Percentiles rank a stretch among this genome's conserved stretches.
These are phyloP conservation scores for Lepidurus arcticus DNA, from an alignment of 1,140 invertebrate genomes.

Conservation along the genomic window DNA sequence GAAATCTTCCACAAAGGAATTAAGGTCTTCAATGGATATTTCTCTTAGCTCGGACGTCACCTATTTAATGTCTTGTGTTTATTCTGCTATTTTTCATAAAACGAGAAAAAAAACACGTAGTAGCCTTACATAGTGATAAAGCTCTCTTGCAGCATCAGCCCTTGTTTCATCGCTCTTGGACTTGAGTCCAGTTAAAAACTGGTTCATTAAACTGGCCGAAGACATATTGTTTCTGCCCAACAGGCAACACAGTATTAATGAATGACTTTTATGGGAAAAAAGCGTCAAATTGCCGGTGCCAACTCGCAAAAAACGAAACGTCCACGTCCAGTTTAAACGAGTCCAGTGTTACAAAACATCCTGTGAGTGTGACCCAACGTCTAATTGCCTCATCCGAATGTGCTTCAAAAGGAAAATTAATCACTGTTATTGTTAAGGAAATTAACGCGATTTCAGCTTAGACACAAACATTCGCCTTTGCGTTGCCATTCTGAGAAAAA, in stretches of 20 bases:
- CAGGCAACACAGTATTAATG: background rate
- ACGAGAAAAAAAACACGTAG: background rate
- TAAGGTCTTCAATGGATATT: conserved; percentile 83
- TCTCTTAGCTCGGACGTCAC: conserved; percentile 81
- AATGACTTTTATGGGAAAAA: background rate
- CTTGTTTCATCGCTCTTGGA: conserved; percentile 78
- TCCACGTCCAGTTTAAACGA: too few species aligned
- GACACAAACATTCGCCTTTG: background rate
- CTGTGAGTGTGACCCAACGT: too few species aligned
- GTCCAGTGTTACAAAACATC: too few species aligned
- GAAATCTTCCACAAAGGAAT: conserved; percentile 86
- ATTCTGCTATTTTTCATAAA: background rate
- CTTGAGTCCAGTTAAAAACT: conserved; percentile 80
- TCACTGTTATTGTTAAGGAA: too few species aligned
- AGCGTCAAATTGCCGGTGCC: background rate
- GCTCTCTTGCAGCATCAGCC: conserved; percentile 74
- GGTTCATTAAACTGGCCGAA: conserved; percentile 57
- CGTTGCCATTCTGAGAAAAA: background rate
- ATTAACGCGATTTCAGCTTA: too few species aligned
- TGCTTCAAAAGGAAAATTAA: too few species aligned
- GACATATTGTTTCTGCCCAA: conserved; percentile 16
- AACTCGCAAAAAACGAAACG: too few species aligned
- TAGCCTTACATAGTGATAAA: conserved; percentile 71
- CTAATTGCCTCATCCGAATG: too few species aligned
- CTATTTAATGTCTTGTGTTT: conserved; percentile 36